Base-by-base conservation (phyloP, 1,140 invertebrate genomes). In the Cyrtorhinus lividipennis region DNA sequence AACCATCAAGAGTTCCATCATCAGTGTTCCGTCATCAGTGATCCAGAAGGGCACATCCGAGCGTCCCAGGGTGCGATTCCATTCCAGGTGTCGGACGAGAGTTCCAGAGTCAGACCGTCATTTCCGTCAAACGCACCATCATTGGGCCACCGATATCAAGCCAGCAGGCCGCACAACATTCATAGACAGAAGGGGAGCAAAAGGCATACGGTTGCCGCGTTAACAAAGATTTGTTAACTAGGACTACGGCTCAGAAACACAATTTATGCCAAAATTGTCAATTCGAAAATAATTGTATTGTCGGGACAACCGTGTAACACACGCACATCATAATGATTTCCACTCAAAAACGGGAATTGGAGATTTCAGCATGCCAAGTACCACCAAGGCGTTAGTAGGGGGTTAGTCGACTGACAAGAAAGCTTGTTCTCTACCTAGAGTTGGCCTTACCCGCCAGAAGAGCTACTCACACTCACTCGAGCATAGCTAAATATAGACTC, bases 11-110 rank as follows among this genome's bases (percentile, higher is more conserved):
- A n/a, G 77, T 75, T 76, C 78, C 76, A 77, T 74, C 74, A 74
- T 76, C 73, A 78, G 80, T 82, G 81, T 83, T 82, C 82, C 79
- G 85, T 82, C 85, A 86, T 84, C 83, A 85, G 45, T 64, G 79
- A 85, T 81, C 84, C 73, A 77, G 76, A n/a, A n/a, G n/a, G n/a
- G n/a, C n/a, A n/a, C n/a, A n/a, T n/a, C n/a, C 12, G 24, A 60
- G n/a, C 59, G 71, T 53, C 72, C 72, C 3, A 72, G 71, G 1
- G 58, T 18, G 23, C 8, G 20, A 10, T 13, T 53, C 48, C 48
- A 53, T 10, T 15, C 10, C 12, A 53, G 48, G 20, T 5, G 8
- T 20, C 8, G 48, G 20, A 20, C 5, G 20, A 22, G 20, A 18
- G 23, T 13, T 26, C 46, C 48, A 20, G 15, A 44, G 18, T 12